These are phyloP conservation scores for Drosophila setosimentum DNA, from an alignment of 2,888 invertebrate genomes.

Conservation along the genomic window DNA sequence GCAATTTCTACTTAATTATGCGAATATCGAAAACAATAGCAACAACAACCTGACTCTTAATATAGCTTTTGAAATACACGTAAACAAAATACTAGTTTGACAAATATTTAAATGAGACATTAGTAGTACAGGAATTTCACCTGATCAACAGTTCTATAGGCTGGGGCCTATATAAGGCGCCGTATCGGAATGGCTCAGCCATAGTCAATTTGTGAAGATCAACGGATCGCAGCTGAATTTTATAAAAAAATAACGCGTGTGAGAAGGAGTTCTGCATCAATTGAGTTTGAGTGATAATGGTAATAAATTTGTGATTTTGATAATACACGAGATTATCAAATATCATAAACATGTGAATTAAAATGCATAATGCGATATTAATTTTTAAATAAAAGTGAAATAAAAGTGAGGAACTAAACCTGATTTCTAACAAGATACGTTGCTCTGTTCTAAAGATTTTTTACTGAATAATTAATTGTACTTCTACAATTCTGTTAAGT, in stretches of 20 bases:
- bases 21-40: constrained; percentile 37
- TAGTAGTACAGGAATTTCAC: constrained; percentile 77
- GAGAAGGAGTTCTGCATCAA: constrained; percentile 65
- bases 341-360: neutral
- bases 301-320: constrained; percentile 45
- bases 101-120: constrained; percentile 78
- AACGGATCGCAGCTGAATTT: constrained; percentile 39
- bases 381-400: neutral
- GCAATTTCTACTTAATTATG: constrained; percentile 57
- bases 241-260: constrained; percentile 53
- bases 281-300: constrained; percentile 82
- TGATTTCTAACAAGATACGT: neutral
- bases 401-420: neutral
- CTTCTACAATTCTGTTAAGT: neutral
- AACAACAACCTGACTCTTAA: constrained; percentile 42
- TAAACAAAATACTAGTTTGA: constrained; percentile 84
- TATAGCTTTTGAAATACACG: constrained; percentile 59
- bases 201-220: constrained; percentile 63
- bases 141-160: constrained; percentile 36
- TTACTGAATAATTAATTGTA: neutral
- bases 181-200: constrained; percentile 37
- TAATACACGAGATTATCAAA: neutral
- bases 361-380: neutral
- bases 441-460: neutral
- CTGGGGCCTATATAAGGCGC: constrained; percentile 70